Evolutionary conservation across 2,113 vertebrate genomes (phyloP).

Genomic region (mouse (Mus musculus)): DNA sequence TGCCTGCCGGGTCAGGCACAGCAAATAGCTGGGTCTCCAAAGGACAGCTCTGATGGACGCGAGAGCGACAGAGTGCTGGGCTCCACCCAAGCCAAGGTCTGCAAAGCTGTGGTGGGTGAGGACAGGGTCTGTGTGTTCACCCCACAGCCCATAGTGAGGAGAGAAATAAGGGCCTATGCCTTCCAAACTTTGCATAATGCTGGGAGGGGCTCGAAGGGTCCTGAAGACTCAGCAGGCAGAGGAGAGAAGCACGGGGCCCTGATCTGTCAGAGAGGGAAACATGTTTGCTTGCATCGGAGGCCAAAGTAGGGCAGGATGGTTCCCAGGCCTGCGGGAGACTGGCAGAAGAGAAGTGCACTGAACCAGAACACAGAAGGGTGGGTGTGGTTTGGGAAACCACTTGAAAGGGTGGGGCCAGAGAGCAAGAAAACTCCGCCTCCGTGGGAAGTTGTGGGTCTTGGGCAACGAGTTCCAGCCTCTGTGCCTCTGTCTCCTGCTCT

Average conservation of each 20-base stretch:
- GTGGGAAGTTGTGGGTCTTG: not conserved
- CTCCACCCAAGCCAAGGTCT: not conserved
- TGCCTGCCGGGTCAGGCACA: not conserved
- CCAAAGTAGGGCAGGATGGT: not conserved
- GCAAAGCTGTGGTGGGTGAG: not conserved
- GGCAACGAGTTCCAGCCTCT: not conserved
- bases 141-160: not conserved
- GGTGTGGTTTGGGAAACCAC: not conserved
- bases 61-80: not conserved
- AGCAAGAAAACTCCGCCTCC: not conserved
- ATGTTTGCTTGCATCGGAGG: not conserved
- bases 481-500: not conserved
- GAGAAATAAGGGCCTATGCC: not conserved
- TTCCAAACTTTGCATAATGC: not conserved
- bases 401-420: fast-evolving
- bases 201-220: not conserved
- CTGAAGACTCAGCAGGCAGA: not conserved
- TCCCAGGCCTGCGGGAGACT: not conserved
- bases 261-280: not conserved
- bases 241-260: no score
- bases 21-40: not conserved
- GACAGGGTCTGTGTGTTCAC: not conserved
- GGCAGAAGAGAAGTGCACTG: not conserved
- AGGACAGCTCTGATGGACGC: not conserved
- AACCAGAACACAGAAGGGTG: not conserved